Conservation (phyloP, 2,888 invertebrate species). For the Drosophila histrio region DNA sequence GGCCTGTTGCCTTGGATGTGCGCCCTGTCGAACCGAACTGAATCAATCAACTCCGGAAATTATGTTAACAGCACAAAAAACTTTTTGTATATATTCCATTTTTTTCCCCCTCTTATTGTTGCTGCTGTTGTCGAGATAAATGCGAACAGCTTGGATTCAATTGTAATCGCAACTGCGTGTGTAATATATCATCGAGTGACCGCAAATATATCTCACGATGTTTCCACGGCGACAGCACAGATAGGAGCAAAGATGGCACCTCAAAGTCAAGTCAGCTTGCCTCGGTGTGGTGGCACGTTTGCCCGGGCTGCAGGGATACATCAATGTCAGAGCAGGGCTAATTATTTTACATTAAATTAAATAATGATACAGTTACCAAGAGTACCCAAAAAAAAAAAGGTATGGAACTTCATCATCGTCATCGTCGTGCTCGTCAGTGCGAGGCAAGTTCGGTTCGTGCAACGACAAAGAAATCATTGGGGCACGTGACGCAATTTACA, state of each 20-base stretch:
- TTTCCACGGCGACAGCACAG: conserved; percentile 9
- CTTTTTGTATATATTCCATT: not conserved
- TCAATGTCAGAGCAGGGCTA: conserved; percentile 77
- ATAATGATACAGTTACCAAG: conserved; percentile 83
- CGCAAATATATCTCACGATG: conserved; percentile 61
- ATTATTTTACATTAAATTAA: conserved; percentile 85
- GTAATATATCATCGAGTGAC: conserved; percentile 72
- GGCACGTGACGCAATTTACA: conserved; percentile 83
- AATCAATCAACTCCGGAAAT: conserved; percentile 77
- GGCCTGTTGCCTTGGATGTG: conserved; percentile 5
- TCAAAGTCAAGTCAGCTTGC: conserved; percentile 24
- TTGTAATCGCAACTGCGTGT: conserved; percentile 42
- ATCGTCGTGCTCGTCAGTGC: conserved; percentile 21
- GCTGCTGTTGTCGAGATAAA: conserved; percentile 36
- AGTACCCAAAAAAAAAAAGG: conserved; percentile 39
- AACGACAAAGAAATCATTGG: conserved; percentile 74
- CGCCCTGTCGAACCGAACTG: conserved; percentile 55
- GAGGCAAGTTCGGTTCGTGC: conserved; percentile 39
- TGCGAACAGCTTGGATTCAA: conserved; percentile 37
- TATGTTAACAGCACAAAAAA: conserved; percentile 69
- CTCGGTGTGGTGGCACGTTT: conserved; percentile 40
- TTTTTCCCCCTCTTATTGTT: conserved; percentile 1
- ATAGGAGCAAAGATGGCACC: conserved; percentile 12
- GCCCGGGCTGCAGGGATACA: conserved; percentile 48
- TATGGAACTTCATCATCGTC: conserved; percentile 13